Evolutionary conservation across 2,797 vertebrate genomes (phyloP), one percentile per base, ranked within the genome.

Genomic region (Oreonectes daqikongensis): DNA sequence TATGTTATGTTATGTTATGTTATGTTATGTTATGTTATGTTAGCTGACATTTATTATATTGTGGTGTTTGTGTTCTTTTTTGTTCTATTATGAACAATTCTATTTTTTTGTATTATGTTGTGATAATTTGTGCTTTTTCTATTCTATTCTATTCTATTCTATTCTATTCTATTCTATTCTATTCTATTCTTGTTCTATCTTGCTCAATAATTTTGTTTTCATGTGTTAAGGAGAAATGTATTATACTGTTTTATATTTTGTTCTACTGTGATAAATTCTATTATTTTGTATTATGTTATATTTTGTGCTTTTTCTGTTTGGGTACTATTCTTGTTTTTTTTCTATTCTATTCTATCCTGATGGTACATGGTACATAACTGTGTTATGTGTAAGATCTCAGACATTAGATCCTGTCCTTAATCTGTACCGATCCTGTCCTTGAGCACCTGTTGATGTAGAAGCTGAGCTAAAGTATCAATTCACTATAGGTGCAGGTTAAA

Each of bases 371-470:
- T 6, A 15, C 42, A 44, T 17, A 28, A 1, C 5, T 57, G 35
- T 42, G 24, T 42, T 28, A 4, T 57, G 38, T 6, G 46, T 18
- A 17, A 32, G 22, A 69, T 48, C 17, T 57, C 24, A 59, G 11
- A 53, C 35, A 46, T 55, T 60, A 26, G 71, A 80, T 76, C 38
- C 80, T 91, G 88, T 88, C 91, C 90, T 89, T 92, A 91, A 92
- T 91, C 89, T 79, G 84, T 83, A 83, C 84, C 89, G 88, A 90
- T 85, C 89, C 90, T 87, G 85, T 86, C 89, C 87, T 85, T 78
- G 71, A 79, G 59, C 63, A 6, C 86, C 85, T 86, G 89, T 87
- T 89, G n/a, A n/a, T n/a, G n/a, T n/a, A n/a, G 88, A 87, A 89
- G 80, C 77, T 64, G 81, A 85, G 48, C 85, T 86, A 89, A 90